These are phyloP conservation scores for Erebia palarica DNA, from an alignment of 2,888 invertebrate species.

Conservation along the genomic window DNA sequence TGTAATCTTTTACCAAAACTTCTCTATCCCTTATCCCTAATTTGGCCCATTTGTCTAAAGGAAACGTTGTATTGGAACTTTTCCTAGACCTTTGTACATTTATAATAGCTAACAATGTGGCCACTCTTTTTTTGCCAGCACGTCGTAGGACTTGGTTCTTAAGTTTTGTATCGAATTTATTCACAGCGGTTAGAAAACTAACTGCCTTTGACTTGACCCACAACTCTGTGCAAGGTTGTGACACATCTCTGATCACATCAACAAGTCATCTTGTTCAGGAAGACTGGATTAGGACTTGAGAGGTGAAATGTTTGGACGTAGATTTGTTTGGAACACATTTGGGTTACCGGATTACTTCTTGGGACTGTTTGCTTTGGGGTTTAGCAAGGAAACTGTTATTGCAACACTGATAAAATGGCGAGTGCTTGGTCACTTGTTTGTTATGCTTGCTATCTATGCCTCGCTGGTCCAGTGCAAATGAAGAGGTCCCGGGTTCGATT, in stretches of 20 bases:
- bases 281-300: constrained; percentile 61
- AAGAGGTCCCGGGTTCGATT: too few species aligned
- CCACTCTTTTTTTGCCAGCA: too few species aligned
- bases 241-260: constrained; percentile 61
- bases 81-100: too few species aligned
- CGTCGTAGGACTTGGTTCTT: too few species aligned
- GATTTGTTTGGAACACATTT: constrained; percentile 40
- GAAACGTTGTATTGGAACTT: too few species aligned
- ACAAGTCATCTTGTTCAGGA: constrained; percentile 62
- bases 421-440: neutral
- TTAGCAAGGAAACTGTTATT: constrained; percentile 13
- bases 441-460: neutral
- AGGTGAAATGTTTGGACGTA: constrained; percentile 45
- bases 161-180: too few species aligned
- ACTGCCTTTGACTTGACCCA: constrained; percentile 22
- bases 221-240: constrained; percentile 26
- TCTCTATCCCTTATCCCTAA: too few species aligned
- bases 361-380: constrained; percentile 20
- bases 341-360: constrained; percentile 27
- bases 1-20: too few species aligned
- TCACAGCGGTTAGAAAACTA: neutral
- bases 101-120: too few species aligned
- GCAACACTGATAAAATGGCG: constrained; percentile 7
- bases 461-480: too few species aligned
- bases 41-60: too few species aligned